Conservation (phyloP, 92 coral and sea anemone species). For the Epizoanthus ramosus region DNA sequence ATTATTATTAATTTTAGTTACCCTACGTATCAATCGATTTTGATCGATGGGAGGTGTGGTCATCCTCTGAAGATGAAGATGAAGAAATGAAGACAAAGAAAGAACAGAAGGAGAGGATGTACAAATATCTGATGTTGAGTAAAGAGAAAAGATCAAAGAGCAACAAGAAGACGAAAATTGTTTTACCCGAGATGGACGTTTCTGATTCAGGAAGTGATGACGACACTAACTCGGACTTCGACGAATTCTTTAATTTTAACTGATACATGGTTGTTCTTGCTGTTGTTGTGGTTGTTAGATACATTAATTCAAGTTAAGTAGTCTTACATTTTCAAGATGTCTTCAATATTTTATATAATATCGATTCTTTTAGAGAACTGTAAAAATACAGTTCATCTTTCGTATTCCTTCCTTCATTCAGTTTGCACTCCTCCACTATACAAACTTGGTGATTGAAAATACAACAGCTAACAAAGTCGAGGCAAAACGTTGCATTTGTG, state of each 20-base stretch:
- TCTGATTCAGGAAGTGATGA: slow-evolving; percentile 54
- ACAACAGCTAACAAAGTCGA: no score
- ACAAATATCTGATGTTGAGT: slow-evolving; percentile 52
- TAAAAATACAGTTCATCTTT: no score
- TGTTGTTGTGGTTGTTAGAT: no score
- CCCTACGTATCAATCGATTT: slow-evolving; percentile 82
- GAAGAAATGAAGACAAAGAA: slow-evolving; percentile 36
- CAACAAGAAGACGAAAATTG: slow-evolving; percentile 42
- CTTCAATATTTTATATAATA: no score
- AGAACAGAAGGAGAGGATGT: slow-evolving; percentile 39
- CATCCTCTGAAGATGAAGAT: slow-evolving; percentile 83
- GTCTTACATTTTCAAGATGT: no score
- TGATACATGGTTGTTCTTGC: background rate
- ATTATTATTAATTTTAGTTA: slow-evolving; percentile 39
- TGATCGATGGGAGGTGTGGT: slow-evolving; percentile 94
- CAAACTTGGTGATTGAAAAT: no score
- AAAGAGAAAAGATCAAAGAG: slow-evolving; percentile 17
- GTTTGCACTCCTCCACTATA: no score
- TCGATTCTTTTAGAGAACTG: no score
- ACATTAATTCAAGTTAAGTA: no score
- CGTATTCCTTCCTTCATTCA: no score
- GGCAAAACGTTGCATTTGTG: no score
- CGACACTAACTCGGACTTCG: slow-evolving; percentile 4
- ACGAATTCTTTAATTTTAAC: slow-evolving; percentile 26
- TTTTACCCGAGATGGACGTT: slow-evolving; percentile 79